Conservation (phyloP, 2,888 invertebrate genomes). For the Eupithecia insigniata region DNA sequence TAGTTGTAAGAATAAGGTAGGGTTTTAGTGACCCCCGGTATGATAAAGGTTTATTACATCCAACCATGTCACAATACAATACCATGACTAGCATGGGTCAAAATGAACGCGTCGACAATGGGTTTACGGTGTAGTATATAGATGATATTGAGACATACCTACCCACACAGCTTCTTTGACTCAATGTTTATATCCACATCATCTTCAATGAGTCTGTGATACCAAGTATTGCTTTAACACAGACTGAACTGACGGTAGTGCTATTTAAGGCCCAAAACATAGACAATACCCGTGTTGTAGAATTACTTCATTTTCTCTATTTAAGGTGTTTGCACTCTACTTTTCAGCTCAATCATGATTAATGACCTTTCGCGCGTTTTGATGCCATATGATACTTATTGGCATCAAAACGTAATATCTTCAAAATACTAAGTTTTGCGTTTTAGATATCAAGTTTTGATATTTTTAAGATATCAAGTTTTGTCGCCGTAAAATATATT, state of each 20-base stretch:
- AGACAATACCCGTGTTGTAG: too few species aligned
- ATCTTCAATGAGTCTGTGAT: too few species aligned
- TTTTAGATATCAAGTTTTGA: background rate
- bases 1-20: background rate
- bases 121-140: background rate
- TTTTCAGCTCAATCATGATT: background rate
- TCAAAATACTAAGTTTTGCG: too few species aligned
- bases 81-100: background rate
- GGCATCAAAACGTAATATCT: background rate
- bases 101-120: background rate
- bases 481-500: background rate
- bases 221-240: too few species aligned
- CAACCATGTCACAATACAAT: background rate
- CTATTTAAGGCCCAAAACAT: too few species aligned
- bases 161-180: background rate
- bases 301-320: background rate
- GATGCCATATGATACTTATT: background rate
- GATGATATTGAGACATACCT: background rate
- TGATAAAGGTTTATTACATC: slow-evolving; percentile 6
- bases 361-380: background rate
- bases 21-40: background rate
- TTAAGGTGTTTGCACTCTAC: background rate
- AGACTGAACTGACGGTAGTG: too few species aligned
- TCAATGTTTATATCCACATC: background rate
- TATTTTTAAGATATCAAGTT: background rate